Evolutionary conservation across 53 echinoderm and acorn worm species (phyloP).

Genomic region (Glandiceps talaboti): DNA sequence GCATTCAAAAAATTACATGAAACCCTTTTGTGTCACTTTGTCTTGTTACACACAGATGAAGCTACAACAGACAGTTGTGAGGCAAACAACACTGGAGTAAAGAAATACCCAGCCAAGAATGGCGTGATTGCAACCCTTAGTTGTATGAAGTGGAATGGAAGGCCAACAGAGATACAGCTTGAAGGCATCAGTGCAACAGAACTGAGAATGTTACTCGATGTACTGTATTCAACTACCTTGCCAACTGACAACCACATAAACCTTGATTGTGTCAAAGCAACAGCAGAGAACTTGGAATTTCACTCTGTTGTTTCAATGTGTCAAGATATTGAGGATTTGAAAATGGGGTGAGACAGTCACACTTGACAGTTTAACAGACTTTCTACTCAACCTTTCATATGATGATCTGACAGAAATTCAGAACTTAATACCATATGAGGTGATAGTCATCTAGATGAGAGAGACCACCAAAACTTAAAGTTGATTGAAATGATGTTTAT

Average conservation of each 20-base stretch:
- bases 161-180: not conserved
- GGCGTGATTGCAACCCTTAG: not conserved
- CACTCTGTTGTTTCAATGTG: not conserved
- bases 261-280: not conserved
- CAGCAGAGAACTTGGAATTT: not conserved
- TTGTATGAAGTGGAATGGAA: not conserved
- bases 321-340: not conserved
- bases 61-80: not conserved
- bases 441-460: too few relatives aligned
- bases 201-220: not conserved
- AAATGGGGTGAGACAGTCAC: not conserved
- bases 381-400: too few relatives aligned
- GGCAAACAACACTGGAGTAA: not conserved
- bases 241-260: not conserved
- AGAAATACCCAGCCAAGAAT: not conserved
- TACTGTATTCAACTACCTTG: not conserved
- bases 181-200: not conserved
- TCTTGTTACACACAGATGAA: not conserved
- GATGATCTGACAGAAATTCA: too few relatives aligned
- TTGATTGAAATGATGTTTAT: too few relatives aligned
- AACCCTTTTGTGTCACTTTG: too few relatives aligned
- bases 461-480: too few relatives aligned
- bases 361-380: too few relatives aligned
- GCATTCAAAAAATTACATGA: too few relatives aligned
- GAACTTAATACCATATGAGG: too few relatives aligned